These are phyloP conservation scores for Fistularia tabacaria DNA, from an alignment of 2,797 vertebrate species.

Conservation along the genomic window DNA sequence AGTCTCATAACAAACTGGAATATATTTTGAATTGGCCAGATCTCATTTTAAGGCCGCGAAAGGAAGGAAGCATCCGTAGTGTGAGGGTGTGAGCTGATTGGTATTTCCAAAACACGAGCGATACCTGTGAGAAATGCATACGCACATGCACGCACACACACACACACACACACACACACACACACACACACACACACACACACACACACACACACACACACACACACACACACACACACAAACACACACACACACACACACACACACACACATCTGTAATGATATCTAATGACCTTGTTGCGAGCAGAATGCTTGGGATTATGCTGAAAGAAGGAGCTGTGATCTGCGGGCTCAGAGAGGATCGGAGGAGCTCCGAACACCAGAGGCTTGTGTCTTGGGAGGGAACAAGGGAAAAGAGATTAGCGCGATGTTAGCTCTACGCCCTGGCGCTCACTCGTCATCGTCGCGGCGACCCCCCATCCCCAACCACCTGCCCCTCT, in stretches of 20 bases:
- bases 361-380: constrained; percentile 62
- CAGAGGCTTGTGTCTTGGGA: constrained; percentile 60
- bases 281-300: constrained; percentile 49
- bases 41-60: no score
- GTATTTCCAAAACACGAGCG: no score
- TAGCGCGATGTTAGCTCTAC: constrained; percentile 65
- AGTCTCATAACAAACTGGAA: no score
- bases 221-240: constrained; percentile 26
- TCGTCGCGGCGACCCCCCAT: constrained; percentile 46
- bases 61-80: no score
- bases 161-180: constrained; percentile 39
- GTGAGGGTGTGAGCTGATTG: no score
- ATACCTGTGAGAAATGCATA: no score
- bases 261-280: neutral
- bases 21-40: no score
- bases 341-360: constrained; percentile 48
- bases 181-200: constrained; percentile 44
- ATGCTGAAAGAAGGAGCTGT: constrained; percentile 24
- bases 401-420: constrained; percentile 73
- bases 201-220: constrained; percentile 12
- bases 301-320: constrained; percentile 22
- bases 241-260: constrained; percentile 26
- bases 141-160: constrained; percentile 20
- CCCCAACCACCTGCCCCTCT: constrained; percentile 18
- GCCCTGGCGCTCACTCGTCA: constrained; percentile 55